phyloP scores from a whole-genome alignment of 2,888 invertebrate genomes.

The Hydropsyche betteni region DNA sequence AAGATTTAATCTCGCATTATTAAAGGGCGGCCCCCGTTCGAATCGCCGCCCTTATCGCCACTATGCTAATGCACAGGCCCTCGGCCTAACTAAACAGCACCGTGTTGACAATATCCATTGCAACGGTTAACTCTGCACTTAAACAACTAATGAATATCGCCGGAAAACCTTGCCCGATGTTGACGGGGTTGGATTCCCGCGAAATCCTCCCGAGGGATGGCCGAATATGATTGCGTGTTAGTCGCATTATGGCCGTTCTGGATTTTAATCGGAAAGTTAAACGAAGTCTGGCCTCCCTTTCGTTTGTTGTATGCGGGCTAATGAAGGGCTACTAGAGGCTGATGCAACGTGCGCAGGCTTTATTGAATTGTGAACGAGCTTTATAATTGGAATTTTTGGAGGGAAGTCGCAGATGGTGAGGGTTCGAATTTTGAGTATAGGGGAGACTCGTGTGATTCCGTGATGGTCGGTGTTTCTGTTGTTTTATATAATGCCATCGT shows the following conservation, averaged over 20 bases:
- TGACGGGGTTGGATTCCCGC: constrained; percentile 39
- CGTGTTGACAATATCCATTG: constrained; percentile 49
- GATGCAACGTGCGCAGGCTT: no score
- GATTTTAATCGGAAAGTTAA: constrained; percentile 14
- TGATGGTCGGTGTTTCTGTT: no score
- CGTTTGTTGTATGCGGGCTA: neutral
- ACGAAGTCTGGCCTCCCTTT: neutral
- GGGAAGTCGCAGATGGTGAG: no score
- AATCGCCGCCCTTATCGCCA: constrained; percentile 10
- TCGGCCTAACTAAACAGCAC: constrained; percentile 12
- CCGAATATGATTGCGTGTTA: constrained; percentile 29
- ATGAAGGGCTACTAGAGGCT: no score
- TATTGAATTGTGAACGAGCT: no score
- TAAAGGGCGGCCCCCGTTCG: neutral
- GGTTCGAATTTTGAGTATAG: no score
- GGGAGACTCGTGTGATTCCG: no score
- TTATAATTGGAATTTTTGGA: no score
- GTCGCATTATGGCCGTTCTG: constrained; percentile 15
- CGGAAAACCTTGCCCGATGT: constrained; percentile 27
- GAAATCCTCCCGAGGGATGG: constrained; percentile 17
- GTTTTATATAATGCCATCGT: no score
- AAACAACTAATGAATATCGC: constrained; percentile 49
- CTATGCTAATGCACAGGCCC: constrained; percentile 5
- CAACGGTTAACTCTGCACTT: constrained; percentile 51
- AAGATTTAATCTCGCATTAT: no score